phyloP scores from a whole-genome alignment of 2,797 vertebrate species.

The Acropternis orthonyx region DNA sequence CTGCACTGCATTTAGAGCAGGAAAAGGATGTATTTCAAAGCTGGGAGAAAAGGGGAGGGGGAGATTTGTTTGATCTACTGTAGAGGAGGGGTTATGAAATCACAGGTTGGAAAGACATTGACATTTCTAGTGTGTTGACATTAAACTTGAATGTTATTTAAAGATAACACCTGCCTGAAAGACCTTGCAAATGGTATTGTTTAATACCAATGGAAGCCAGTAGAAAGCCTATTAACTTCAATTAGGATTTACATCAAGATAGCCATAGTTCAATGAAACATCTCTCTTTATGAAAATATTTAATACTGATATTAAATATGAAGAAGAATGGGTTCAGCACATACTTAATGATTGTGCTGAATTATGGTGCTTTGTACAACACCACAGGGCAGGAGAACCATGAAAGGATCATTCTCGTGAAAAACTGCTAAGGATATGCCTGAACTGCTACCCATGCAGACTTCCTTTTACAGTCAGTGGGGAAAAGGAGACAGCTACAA shows the following conservation, averaged over 20 bases:
- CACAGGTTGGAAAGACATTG: background rate
- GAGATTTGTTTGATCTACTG: background rate
- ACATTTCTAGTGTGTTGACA: background rate
- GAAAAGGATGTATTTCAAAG: background rate
- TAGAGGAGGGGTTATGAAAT: background rate
- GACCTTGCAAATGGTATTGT: background rate
- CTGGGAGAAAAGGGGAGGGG: fast-evolving
- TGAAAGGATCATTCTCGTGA: background rate
- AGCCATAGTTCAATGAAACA: background rate
- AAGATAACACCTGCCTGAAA: background rate
- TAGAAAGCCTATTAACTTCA: background rate
- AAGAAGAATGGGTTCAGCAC: background rate
- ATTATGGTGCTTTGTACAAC: background rate
- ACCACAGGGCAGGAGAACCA: background rate
- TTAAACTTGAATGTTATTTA: background rate
- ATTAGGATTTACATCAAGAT: background rate
- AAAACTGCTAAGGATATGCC: background rate
- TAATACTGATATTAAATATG: background rate
- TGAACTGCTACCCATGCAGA: background rate
- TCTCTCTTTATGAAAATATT: background rate
- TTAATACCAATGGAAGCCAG: background rate
- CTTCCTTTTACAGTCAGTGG: background rate
- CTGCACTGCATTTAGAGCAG: background rate
- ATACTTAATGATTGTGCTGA: background rate
- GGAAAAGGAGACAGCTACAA: background rate